phyloP scores from a whole-genome alignment of 2,888 invertebrate genomes.

The Mactromeris polynyma region DNA sequence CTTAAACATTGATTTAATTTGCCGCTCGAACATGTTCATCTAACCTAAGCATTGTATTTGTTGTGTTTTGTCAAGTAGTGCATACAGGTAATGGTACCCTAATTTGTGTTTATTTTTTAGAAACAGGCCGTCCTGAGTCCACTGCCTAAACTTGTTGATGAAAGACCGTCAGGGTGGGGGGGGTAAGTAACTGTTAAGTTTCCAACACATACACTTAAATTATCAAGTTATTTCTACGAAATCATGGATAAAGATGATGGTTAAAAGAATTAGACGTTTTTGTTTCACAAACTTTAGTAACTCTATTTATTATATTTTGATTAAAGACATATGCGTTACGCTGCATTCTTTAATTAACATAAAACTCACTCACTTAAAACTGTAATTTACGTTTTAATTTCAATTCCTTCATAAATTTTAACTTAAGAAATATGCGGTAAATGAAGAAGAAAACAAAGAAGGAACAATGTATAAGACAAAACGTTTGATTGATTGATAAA shows the following conservation, averaged over 20 bases:
- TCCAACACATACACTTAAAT: not conserved
- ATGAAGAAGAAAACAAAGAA: not conserved
- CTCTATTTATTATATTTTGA: not conserved
- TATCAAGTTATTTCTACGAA: not conserved
- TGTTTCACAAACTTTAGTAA: not conserved
- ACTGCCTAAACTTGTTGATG: not conserved
- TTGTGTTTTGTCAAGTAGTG: too few relatives aligned
- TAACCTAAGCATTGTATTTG: too few relatives aligned
- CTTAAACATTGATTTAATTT: too few relatives aligned
- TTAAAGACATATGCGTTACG: not conserved
- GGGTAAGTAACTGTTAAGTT: not conserved
- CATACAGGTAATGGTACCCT: too few relatives aligned
- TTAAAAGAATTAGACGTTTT: not conserved
- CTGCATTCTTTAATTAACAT: conserved; percentile 12
- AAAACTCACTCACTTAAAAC: not conserved
- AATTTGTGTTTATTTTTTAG: too few relatives aligned
- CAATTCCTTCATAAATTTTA: not conserved
- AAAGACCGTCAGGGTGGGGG: not conserved
- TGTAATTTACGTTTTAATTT: not conserved
- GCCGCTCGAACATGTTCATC: too few relatives aligned
- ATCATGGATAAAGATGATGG: not conserved
- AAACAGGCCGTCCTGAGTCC: not conserved
- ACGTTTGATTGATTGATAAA: too few relatives aligned
- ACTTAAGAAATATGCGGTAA: not conserved
- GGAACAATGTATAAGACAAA: too few relatives aligned